These are phyloP conservation scores for Timema cristinae DNA, from an alignment of 2,888 invertebrate species.

Conservation along the genomic window DNA sequence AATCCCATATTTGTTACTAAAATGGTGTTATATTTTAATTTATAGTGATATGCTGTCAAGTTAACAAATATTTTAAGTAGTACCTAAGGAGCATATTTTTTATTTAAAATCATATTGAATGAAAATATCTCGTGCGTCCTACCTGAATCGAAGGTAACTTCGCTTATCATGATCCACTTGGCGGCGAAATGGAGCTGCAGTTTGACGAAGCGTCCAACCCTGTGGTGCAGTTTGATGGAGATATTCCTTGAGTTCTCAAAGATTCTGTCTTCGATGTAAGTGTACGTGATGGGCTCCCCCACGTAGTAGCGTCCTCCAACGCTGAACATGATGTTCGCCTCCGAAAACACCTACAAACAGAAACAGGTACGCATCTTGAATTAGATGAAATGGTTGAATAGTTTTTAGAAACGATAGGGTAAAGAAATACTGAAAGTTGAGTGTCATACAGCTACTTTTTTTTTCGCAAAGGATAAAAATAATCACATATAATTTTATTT, in stretches of 20 bases:
- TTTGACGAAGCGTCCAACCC: conserved; percentile 77
- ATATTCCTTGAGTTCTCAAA: conserved; percentile 80
- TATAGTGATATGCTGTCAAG: too few relatives aligned
- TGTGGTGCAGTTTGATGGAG: conserved; percentile 73
- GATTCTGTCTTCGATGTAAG: conserved; percentile 68
- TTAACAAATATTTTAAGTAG: too few relatives aligned
- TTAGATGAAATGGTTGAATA: too few relatives aligned
- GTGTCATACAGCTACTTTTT: too few relatives aligned
- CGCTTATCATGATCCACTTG: conserved; percentile 86
- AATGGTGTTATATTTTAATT: too few relatives aligned
- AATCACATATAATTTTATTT: too few relatives aligned
- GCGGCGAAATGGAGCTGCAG: conserved; percentile 73
- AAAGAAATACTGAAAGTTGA: too few relatives aligned
- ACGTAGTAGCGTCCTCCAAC: conserved; percentile 75
- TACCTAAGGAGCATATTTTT: too few relatives aligned
- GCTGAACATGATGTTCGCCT: conserved; percentile 73
- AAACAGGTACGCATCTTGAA: not conserved
- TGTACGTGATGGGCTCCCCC: conserved; percentile 70
- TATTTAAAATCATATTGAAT: too few relatives aligned
- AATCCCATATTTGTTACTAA: too few relatives aligned
- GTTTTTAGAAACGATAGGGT: too few relatives aligned
- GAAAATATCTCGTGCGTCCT: conserved; percentile 35
- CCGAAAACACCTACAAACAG: conserved; percentile 66
- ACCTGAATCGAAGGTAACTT: conserved; percentile 82
- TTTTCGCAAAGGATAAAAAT: too few relatives aligned